These are phyloP conservation scores for Nyctalus aviator DNA, from an alignment of 2,797 vertebrate genomes.

Conservation along the genomic window DNA sequence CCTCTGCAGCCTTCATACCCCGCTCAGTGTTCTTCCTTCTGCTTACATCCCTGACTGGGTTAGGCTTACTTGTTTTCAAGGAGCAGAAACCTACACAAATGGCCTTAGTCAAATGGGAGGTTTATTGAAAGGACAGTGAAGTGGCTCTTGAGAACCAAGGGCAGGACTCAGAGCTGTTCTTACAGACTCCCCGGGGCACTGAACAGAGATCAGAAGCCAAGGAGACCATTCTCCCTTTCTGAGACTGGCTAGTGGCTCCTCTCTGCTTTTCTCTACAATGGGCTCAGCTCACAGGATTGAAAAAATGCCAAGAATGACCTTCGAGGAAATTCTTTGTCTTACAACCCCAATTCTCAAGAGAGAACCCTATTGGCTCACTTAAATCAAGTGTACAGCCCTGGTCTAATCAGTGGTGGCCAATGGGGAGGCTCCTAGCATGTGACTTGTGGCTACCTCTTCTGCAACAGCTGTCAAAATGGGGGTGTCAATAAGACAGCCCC, in stretches of 20 bases:
- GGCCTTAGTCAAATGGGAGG: background rate
- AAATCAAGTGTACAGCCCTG: background rate
- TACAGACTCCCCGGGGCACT: background rate
- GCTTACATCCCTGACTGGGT: background rate
- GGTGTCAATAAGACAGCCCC: background rate
- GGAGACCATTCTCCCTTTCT: background rate
- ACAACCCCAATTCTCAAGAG: background rate
- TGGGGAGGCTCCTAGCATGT: background rate
- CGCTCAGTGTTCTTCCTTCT: background rate
- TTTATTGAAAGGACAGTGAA: background rate
- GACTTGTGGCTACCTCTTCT: background rate
- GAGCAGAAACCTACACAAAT: background rate
- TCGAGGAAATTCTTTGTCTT: constrained; percentile 31
- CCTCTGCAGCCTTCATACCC: background rate
- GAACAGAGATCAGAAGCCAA: background rate
- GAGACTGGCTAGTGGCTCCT: background rate
- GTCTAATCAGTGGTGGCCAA: background rate
- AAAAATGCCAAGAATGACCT: background rate
- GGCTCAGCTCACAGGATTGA: background rate
- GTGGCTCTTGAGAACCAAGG: background rate
- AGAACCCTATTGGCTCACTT: background rate
- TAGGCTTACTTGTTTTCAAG: background rate
- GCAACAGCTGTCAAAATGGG: background rate
- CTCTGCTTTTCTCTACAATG: background rate
- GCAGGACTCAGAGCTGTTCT: background rate